A percentile compares a stretch with the other conserved stretches of the same genome.
These are phyloP conservation scores for Pimephales promelas DNA, from an alignment of 2,113 vertebrate genomes.

Conservation along the genomic window DNA sequence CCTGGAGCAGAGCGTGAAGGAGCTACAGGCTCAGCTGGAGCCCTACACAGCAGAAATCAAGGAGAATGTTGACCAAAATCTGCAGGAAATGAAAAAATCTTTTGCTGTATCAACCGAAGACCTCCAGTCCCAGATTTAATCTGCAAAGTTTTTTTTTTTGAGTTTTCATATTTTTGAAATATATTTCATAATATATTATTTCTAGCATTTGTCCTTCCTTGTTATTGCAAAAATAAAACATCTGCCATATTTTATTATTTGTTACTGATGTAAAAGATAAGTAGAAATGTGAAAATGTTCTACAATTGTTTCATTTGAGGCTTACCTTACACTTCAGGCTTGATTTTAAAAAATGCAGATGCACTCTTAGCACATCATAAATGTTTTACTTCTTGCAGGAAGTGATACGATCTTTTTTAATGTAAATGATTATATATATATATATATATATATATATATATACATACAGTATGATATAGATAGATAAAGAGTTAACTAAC, in stretches of 20 bases:
- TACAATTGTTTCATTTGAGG: not conserved
- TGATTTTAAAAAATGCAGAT: not conserved
- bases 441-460: not conserved
- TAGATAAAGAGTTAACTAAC: not conserved
- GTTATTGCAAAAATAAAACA: slow-evolving; percentile 46
- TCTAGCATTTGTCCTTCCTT: slow-evolving; percentile 17
- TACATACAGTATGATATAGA: no score
- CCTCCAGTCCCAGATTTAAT: slow-evolving; percentile 59
- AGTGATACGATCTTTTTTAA: not conserved
- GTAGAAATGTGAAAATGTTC: no score
- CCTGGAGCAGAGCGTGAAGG: slow-evolving; percentile 49
- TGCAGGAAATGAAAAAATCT: slow-evolving; percentile 68
- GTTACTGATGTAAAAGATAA: not conserved
- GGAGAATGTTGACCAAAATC: slow-evolving; percentile 61
- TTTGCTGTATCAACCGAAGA: slow-evolving; percentile 65
- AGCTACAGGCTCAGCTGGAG: slow-evolving; percentile 64
- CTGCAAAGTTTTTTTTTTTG: not conserved
- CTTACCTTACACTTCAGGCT: not conserved
- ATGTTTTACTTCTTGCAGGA: not conserved
- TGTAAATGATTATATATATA: not conserved
- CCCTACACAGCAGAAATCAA: slow-evolving; percentile 61
- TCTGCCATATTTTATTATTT: not conserved
- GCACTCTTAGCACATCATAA: not conserved
- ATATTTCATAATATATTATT: not conserved
- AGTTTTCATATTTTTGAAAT: not conserved